Evolutionary conservation across 2,888 invertebrate species (phyloP), one percentile per base, ranked within the genome.

Genomic region (Agonopterix alstromeriana): DNA sequence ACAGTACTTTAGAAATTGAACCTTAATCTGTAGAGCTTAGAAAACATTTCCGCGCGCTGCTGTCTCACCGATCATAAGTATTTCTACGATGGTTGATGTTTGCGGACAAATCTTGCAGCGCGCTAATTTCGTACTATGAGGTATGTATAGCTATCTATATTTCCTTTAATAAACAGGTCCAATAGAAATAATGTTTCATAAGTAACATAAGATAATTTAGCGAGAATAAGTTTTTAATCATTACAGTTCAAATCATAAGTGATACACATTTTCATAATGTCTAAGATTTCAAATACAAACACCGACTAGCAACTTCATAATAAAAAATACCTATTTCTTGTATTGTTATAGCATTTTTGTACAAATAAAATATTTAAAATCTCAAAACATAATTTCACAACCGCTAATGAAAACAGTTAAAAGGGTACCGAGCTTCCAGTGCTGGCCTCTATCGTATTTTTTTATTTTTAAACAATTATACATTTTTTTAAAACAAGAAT

Each of bases 381-480:
- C 68, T 79, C 75, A 73, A 70, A 73, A 71, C 67, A 60, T 70
- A 73, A 77, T 73, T 74, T 82, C 82, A 83, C 81, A 84, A 82
- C 84, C 75, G 71, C 77, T 77, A 70, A 68, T 69, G 43, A 73
- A 72, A 74, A 71, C 73, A 70, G 69, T 70, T 68, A 64, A 57
- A 55, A 58, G n/a, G 36, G 7, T 10, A 41, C 35, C 9, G 27
- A 27, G 27, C n/a, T 3, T 8, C 55, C 61, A 58, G 64, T 27
- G 27, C 27, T 27, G 27, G 5, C 27, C 27, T 27, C 27, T 5
- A 27, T 27, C 27, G 27, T 5, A 5, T 5, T 27, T 27, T 27
- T 17, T 17, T 5, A 27, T 27, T 27, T 27, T 1, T 27, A 27
- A 27, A 5, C 27, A 27, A 27, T 27, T 5, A 27, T 7, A 27